Evolutionary conservation across 1,140 invertebrate genomes (phyloP).

Genomic region (Cecropterus lyciades): DNA sequence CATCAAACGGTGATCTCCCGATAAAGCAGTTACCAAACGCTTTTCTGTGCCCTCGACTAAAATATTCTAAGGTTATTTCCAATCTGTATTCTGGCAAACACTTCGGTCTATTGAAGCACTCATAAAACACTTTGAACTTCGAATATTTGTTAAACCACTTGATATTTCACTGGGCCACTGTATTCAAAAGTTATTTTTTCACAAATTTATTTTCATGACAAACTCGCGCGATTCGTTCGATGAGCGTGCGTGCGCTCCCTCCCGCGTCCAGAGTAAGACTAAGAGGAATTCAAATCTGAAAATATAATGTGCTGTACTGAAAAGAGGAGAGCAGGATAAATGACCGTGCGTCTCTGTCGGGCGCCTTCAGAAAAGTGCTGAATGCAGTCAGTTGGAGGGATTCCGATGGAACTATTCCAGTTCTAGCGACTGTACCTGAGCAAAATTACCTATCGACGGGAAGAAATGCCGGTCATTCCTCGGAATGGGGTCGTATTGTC

Average conservation of each 20-base stretch:
- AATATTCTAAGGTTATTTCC: slow-evolving; percentile 33
- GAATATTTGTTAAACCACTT: slow-evolving; percentile 25
- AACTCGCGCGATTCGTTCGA: slow-evolving; percentile 20
- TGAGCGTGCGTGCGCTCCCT: slow-evolving; percentile 17
- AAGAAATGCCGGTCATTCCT: slow-evolving; percentile 11
- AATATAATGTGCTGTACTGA: slow-evolving; percentile 38
- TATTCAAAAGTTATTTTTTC: slow-evolving; percentile 32
- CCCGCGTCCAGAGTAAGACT: slow-evolving; percentile 23
- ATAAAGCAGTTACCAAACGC: slow-evolving; percentile 23
- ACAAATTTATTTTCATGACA: slow-evolving; percentile 34
- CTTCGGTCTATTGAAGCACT: slow-evolving; percentile 13
- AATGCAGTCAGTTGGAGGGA: slow-evolving; percentile 32
- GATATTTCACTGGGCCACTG: slow-evolving; percentile 17
- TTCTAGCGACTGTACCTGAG: background rate
- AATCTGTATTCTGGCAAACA: slow-evolving; percentile 23
- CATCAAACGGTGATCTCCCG: slow-evolving; percentile 11
- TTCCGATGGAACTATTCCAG: slow-evolving; percentile 28
- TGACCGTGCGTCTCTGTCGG: slow-evolving; percentile 9
- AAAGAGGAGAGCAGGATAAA: slow-evolving; percentile 18
- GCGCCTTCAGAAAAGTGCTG: slow-evolving; percentile 38
- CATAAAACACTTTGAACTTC: slow-evolving; percentile 24
- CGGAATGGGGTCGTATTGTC: background rate
- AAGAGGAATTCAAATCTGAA: slow-evolving; percentile 38
- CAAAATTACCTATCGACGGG: background rate
- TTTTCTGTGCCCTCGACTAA: slow-evolving; percentile 26